Conservation (phyloP, 2,797 vertebrate species). For the Propithecus perrieri region DNA sequence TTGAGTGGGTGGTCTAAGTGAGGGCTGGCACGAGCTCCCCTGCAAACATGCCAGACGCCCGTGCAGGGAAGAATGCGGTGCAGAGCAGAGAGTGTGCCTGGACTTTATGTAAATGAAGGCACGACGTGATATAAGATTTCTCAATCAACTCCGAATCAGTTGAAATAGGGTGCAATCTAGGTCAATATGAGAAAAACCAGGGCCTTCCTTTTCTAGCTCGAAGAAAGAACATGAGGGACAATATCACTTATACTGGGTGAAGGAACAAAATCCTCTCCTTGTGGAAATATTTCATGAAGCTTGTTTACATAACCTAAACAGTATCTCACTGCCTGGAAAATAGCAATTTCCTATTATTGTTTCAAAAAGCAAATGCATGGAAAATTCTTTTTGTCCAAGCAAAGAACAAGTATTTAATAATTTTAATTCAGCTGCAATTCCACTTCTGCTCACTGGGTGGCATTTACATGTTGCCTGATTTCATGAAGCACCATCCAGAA, state of each 20-base stretch:
- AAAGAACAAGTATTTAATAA: too few relatives aligned
- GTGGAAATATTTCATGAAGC: neutral
- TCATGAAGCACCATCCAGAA: rapidly evolving
- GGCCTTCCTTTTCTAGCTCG: too few relatives aligned
- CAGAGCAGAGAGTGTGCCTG: rapidly evolving
- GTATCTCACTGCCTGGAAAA: neutral
- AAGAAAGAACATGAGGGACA: neutral
- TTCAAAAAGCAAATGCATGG: neutral
- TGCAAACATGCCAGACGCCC: rapidly evolving
- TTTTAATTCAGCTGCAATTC: neutral
- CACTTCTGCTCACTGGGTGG: neutral
- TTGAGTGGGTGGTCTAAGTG: neutral
- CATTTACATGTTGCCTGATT: neutral
- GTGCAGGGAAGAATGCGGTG: rapidly evolving
- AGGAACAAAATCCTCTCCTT: neutral
- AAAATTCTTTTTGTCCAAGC: neutral
- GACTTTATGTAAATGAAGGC: neutral
- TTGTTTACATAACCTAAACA: neutral
- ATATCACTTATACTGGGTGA: neutral
- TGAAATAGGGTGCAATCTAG: neutral
- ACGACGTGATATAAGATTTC: rapidly evolving
- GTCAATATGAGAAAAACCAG: rapidly evolving
- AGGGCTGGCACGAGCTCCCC: rapidly evolving
- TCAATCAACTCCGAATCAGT: neutral
- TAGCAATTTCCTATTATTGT: neutral